Conservation (phyloP, 2,113 vertebrate genomes). For the Tapirus terrestris region DNA sequence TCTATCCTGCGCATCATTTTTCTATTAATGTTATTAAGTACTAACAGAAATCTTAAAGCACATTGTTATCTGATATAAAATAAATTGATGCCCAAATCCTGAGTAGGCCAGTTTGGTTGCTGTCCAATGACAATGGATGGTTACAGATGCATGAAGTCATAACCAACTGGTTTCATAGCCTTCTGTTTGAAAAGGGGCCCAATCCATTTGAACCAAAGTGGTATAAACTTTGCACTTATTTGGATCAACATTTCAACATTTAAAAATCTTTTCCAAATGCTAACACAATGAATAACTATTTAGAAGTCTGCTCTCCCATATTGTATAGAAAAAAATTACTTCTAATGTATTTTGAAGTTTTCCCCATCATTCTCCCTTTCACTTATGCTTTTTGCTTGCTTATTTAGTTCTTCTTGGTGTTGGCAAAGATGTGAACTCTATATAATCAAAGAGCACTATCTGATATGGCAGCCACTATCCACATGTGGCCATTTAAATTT, state of each 20-base stretch:
- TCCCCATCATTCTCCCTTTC: not conserved
- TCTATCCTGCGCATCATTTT: not conserved
- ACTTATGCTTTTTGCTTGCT: not conserved
- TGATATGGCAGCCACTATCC: not conserved
- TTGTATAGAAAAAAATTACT: not conserved
- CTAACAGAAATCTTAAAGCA: slow-evolving; percentile 42
- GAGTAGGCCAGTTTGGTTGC: not conserved
- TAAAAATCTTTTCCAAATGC: not conserved
- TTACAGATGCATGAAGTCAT: slow-evolving; percentile 5
- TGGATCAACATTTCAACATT: slow-evolving; percentile 32
- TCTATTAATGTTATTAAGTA: not conserved
- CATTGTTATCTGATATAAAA: slow-evolving; percentile 31
- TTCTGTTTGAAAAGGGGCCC: slow-evolving; percentile 56
- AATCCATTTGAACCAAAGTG: not conserved
- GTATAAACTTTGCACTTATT: slow-evolving; percentile 6
- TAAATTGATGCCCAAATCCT: not conserved
- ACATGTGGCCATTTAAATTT: not conserved
- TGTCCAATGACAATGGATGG: not conserved
- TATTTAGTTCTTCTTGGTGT: not conserved
- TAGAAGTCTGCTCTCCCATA: not conserved
- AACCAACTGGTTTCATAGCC: not conserved
- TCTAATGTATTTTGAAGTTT: slow-evolving; percentile 11
- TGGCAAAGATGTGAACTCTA: not conserved
- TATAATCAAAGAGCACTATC: not conserved
- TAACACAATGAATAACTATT: not conserved